phyloP scores from a whole-genome alignment of 2,888 invertebrate genomes.

The Sphecodes monilicornis region DNA sequence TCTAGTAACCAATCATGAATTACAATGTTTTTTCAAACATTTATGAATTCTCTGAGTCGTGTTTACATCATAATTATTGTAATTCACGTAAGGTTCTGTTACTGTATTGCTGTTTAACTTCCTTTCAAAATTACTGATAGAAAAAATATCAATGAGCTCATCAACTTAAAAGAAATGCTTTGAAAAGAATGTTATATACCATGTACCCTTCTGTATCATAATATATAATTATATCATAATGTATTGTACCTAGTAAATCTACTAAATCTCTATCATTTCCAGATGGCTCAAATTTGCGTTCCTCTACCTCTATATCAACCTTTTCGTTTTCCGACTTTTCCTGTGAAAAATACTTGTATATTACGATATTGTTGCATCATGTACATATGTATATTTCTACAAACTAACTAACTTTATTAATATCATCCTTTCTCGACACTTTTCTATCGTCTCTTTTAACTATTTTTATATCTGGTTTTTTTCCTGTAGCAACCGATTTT shows the following conservation, averaged over 20 bases:
- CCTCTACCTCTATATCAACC: conserved; percentile 88
- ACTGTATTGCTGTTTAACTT: neutral
- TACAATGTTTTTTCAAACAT: neutral
- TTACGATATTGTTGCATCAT: neutral
- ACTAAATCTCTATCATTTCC: conserved; percentile 96
- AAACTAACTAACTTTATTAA: conserved; percentile 74
- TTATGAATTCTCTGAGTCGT: neutral
- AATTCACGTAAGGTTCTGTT: neutral
- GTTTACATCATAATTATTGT: neutral
- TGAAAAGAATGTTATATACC: neutral
- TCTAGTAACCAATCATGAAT: neutral
- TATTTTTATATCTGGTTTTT: conserved; percentile 83
- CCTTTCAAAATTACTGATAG: neutral
- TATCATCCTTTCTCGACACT: conserved; percentile 85
- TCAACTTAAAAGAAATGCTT: neutral
- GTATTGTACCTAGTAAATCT: conserved; percentile 91
- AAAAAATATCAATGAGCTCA: neutral
- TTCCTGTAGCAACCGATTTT: conserved; percentile 80
- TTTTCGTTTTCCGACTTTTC: conserved; percentile 90
- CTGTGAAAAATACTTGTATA: conserved; percentile 60
- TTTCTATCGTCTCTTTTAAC: conserved; percentile 82
- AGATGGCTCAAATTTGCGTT: conserved; percentile 93
- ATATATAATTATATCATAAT: neutral
- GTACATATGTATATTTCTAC: neutral
- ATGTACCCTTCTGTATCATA: neutral